phyloP scores from a whole-genome alignment of 2,113 vertebrate genomes.

The Catharus bicknelli region DNA sequence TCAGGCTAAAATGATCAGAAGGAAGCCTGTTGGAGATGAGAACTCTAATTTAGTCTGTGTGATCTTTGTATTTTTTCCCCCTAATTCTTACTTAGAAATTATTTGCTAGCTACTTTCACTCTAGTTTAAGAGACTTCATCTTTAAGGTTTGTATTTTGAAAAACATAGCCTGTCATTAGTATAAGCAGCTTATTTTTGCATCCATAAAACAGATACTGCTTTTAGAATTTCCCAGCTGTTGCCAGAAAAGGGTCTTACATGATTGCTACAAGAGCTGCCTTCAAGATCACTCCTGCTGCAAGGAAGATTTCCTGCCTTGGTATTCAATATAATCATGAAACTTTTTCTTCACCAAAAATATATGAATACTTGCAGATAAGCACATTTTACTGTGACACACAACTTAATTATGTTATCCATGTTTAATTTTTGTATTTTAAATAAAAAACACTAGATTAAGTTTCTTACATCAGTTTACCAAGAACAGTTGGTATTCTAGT shows the following conservation, averaged over 20 bases:
- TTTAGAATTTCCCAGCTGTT: background rate
- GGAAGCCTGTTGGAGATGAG: background rate
- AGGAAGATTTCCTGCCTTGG: background rate
- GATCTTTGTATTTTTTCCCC: background rate
- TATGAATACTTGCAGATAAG: background rate
- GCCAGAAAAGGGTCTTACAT: background rate
- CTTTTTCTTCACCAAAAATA: background rate
- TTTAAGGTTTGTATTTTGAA: background rate
- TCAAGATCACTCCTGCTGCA: background rate
- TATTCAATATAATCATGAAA: rapidly evolving
- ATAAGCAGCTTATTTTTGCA: background rate
- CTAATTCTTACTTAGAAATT: background rate
- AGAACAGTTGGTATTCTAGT: background rate
- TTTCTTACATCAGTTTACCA: background rate
- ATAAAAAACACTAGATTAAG: background rate
- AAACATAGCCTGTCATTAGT: background rate
- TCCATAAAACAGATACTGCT: background rate
- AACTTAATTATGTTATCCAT: background rate
- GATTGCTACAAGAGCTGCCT: background rate
- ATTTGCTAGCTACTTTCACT: background rate
- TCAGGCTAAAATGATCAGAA: background rate
- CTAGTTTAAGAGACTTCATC: background rate
- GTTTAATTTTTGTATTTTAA: background rate
- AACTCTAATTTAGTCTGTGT: background rate
- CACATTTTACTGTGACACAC: background rate